These are phyloP conservation scores for Argynnis bischoffii DNA, from an alignment of 2,888 invertebrate genomes.

Conservation along the genomic window DNA sequence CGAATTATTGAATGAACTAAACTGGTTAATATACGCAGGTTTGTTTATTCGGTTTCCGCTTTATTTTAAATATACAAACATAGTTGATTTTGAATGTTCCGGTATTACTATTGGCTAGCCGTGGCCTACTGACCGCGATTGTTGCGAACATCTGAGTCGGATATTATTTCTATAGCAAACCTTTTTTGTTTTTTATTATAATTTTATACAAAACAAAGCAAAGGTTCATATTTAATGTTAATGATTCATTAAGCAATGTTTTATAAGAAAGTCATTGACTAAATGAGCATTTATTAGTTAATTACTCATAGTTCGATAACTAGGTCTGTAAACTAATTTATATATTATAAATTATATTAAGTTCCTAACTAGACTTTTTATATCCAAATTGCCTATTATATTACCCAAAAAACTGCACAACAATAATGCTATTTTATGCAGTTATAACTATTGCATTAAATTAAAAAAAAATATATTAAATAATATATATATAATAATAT, in stretches of 20 bases:
- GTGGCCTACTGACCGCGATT: conserved; percentile 77
- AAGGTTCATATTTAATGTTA: conserved; percentile 5
- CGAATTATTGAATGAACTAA: not conserved
- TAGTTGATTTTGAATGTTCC: conserved; percentile 56
- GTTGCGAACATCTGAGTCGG: conserved; percentile 62
- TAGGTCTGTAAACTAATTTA: conserved; percentile 7
- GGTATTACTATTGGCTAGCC: conserved; percentile 68
- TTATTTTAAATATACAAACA: conserved; percentile 29
- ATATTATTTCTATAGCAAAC: conserved; percentile 56
- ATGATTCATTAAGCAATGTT: conserved; percentile 18
- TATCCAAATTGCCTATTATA: not conserved
- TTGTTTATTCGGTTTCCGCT: conserved; percentile 28
- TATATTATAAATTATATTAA: conserved; percentile 5
- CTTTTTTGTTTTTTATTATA: conserved; percentile 14
- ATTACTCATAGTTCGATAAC: conserved; percentile 4
- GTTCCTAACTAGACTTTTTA: not conserved
- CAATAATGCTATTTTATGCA: not conserved
- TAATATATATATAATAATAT: too few relatives aligned
- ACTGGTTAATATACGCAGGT: not conserved
- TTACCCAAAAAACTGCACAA: not conserved
- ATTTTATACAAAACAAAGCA: conserved; percentile 1
- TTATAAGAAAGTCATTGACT: conserved; percentile 14
- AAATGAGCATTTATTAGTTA: conserved; percentile 1
- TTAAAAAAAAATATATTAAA: not conserved
- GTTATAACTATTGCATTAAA: not conserved